These are phyloP conservation scores for Acanthiza pusilla DNA, from an alignment of 2,797 vertebrate genomes.

Conservation along the genomic window DNA sequence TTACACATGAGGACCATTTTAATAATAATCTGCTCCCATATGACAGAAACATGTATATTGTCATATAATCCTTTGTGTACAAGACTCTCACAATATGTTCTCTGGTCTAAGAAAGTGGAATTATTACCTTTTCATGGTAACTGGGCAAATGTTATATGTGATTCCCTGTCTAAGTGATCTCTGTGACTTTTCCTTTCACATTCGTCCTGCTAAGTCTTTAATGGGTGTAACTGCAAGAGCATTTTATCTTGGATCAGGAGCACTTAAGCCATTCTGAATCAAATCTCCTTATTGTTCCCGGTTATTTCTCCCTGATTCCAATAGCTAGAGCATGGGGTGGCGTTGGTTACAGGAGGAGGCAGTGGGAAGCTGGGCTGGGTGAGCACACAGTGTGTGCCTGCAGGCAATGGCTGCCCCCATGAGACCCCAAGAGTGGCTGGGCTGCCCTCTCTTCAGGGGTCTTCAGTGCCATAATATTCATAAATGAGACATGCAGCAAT, in stretches of 20 bases:
- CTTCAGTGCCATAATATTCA: not conserved
- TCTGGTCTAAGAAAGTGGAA: not conserved
- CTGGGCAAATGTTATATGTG: not conserved
- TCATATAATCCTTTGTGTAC: not conserved
- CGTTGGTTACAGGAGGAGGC: not conserved
- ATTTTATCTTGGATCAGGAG: not conserved
- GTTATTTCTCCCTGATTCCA: not conserved
- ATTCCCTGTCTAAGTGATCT: not conserved
- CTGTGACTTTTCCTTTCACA: not conserved
- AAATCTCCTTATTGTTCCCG: not conserved
- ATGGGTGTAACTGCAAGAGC: not conserved
- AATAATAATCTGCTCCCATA: not conserved
- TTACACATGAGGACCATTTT: not conserved
- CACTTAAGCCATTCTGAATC: not conserved
- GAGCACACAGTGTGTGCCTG: not conserved
- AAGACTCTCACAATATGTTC: not conserved
- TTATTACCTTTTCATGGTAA: not conserved
- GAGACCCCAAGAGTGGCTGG: rapidly evolving
- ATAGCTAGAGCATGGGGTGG: rapidly evolving
- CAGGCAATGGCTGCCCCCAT: rapidly evolving
- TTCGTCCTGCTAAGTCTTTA: not conserved
- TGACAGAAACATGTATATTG: not conserved
- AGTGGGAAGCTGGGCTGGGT: not conserved
- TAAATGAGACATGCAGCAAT: not conserved
- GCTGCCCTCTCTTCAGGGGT: not conserved